phyloP scores from a whole-genome alignment of 2,113 vertebrate species.

The Alosa alosa region DNA sequence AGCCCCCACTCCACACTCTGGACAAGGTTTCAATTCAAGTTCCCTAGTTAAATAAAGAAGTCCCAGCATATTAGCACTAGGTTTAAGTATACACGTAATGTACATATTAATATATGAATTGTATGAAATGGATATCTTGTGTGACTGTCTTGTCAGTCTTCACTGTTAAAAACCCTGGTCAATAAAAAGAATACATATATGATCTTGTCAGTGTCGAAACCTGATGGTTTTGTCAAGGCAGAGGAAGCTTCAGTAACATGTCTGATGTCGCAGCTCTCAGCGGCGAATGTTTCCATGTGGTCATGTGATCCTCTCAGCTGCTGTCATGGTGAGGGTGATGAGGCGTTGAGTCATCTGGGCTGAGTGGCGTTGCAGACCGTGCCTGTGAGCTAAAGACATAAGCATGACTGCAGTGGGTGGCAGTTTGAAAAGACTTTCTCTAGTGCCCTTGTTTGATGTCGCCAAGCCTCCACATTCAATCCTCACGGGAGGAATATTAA shows the following conservation, averaged over 20 bases:
- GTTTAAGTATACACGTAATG: background rate
- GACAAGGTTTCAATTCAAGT: background rate
- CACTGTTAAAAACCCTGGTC: background rate
- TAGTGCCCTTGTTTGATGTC: background rate
- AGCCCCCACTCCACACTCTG: background rate
- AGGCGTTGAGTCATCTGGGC: background rate
- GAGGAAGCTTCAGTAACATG: background rate
- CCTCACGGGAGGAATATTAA: constrained; percentile 37
- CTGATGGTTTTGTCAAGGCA: background rate
- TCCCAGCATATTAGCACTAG: background rate
- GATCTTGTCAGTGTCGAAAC: background rate
- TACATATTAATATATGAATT: background rate
- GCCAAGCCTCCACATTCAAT: background rate
- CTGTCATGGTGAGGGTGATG: constrained; percentile 1
- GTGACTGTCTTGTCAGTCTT: background rate
- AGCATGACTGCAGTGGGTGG: background rate
- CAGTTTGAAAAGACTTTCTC: background rate
- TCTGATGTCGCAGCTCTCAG: background rate
- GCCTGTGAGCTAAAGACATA: background rate
- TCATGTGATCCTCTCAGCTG: constrained; percentile 9
- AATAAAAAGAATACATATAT: background rate
- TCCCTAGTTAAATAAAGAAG: background rate
- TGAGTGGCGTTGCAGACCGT: background rate
- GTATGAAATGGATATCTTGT: background rate
- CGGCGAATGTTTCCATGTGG: background rate